Base-by-base conservation (phyloP, 64 coral and sea anemone genomes). In the Acropora tenuis region DNA sequence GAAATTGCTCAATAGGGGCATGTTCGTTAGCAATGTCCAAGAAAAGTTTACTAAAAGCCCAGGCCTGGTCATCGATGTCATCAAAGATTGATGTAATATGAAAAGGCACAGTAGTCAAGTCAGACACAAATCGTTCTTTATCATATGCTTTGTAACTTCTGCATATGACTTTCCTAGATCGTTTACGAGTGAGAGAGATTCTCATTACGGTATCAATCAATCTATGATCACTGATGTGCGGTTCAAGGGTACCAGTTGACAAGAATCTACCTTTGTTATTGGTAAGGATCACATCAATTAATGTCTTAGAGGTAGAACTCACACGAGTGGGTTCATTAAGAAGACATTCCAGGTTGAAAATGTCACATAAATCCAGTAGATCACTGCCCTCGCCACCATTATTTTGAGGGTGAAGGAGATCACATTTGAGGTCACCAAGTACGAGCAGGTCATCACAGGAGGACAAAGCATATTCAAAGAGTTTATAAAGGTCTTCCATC, bases 401-500 rank as follows among this genome's bases (percentile, higher is more conserved):
- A 55, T 12, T 65, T 80, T 65, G 76, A 78, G 77, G 88, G 65
- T 90, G 50, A 76, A 90, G 53, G 43, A 90, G 67, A 79, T 80
- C 79, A 48, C 85, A 87, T 49, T 87, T 87, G 18, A 90, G 79
- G 40, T 65, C 50, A 63, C 88, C 88, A 13, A 90, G 88, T 59
- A 90, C 65, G 60, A 80, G 76, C 50, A 90, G 58, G 76, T 90
- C 77, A 61, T 90, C 88, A 90, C 88, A 88, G 65, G 52, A 74
- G 71, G 59, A 63, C 59, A 63, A 63, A 63, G 59, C 59, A 63
- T 63, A 13, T 52, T 78, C 75, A 43, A 90, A 69, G 47, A 68
- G 58, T 48, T 68, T 80, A 80, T 80, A 69, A 58, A 90, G 43
- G 41, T 90, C 88, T 71, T 69, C 76, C 58, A 80, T 46, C 88